phyloP scores from a whole-genome alignment of 2,797 vertebrate species.

The Sebastes matsubarae region DNA sequence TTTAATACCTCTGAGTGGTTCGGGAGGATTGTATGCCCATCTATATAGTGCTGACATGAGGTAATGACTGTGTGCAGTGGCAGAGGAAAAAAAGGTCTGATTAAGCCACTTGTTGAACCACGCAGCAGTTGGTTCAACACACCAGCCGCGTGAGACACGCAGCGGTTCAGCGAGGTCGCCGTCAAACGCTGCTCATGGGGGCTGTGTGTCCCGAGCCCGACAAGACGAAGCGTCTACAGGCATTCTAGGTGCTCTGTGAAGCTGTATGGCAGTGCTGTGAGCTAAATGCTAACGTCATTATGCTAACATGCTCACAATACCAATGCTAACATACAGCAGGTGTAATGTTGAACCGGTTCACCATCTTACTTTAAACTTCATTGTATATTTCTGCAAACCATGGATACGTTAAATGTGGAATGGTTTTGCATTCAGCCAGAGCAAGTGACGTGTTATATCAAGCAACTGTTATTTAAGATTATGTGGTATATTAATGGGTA shows the following conservation, averaged over 20 bases:
- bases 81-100: neutral
- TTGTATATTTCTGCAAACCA: too few species aligned
- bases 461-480: too few species aligned
- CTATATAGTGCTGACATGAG: neutral
- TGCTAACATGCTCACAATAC: neutral
- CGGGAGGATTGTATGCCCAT: neutral
- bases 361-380: neutral
- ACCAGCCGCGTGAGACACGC: too few species aligned
- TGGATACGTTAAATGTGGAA: too few species aligned
- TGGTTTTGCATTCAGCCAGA: too few species aligned
- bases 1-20: neutral
- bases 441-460: too few species aligned
- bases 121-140: neutral
- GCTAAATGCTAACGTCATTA: neutral
- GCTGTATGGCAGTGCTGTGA: too few species aligned
- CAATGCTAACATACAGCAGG: neutral
- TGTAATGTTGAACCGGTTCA: neutral
- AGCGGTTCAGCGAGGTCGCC: too few species aligned
- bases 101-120: neutral
- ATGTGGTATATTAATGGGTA: too few species aligned
- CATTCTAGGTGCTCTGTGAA: too few species aligned
- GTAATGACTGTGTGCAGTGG: neutral
- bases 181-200: too few species aligned
- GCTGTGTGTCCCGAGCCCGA: neutral
- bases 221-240: neutral